A percentile compares a stretch with the other conserved stretches of the same genome.
phyloP scores from a whole-genome alignment of 2,888 invertebrate species.

The Agrochola litura region DNA sequence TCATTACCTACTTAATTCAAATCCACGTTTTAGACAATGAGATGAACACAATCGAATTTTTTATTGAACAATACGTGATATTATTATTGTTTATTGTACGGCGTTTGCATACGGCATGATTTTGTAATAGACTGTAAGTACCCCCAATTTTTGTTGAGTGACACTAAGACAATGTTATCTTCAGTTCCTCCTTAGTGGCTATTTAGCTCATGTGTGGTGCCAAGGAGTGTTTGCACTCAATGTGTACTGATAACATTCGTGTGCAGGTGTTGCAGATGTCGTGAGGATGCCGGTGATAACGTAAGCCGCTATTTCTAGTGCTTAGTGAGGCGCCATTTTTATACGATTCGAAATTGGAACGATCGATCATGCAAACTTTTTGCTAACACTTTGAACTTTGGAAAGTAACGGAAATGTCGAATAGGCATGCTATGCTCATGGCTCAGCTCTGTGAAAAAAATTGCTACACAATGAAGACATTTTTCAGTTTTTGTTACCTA shows the following conservation, averaged over 20 bases:
- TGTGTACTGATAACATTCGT: slow-evolving; percentile 60
- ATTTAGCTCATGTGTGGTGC: slow-evolving; percentile 31
- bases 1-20: slow-evolving; percentile 38
- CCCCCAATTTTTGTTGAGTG: not conserved
- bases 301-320: slow-evolving; percentile 68
- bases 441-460: not conserved
- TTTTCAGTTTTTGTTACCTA: slow-evolving; percentile 9
- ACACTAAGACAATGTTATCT: not conserved
- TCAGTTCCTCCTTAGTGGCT: not conserved
- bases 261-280: slow-evolving; percentile 65
- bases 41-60: slow-evolving; percentile 40
- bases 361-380: slow-evolving; percentile 35
- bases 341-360: slow-evolving; percentile 51
- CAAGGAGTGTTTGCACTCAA: slow-evolving; percentile 45
- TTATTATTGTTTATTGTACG: slow-evolving; percentile 51
- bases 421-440: not conserved
- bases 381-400: slow-evolving; percentile 32
- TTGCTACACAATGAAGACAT: not conserved
- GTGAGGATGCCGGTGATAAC: slow-evolving; percentile 67
- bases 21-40: slow-evolving; percentile 44
- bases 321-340: slow-evolving; percentile 52
- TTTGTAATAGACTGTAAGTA: slow-evolving; percentile 24
- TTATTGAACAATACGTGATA: slow-evolving; percentile 32
- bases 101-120: slow-evolving; percentile 12
- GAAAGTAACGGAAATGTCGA: slow-evolving; percentile 21